A percentile compares a stretch with the other conserved stretches of the same genome.
Evolutionary conservation across 2,888 invertebrate species (phyloP).

Genomic region (Cantharis nigra): DNA sequence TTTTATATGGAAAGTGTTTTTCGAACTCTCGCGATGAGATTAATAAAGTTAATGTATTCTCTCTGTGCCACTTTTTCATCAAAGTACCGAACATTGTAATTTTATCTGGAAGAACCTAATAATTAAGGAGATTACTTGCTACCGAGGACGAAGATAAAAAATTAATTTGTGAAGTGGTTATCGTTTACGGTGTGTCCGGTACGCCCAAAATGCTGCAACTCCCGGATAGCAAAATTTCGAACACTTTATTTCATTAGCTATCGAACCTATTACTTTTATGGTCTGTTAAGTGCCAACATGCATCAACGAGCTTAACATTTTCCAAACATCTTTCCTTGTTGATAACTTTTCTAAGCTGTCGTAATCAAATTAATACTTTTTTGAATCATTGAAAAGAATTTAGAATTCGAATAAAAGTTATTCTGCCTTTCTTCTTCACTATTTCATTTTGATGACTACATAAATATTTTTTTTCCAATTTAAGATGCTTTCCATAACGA

Average conservation of each 20-base stretch:
- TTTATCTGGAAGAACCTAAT: slow-evolving; percentile 2
- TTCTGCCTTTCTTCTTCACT: background rate
- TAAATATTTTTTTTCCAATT: background rate
- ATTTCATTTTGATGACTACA: background rate
- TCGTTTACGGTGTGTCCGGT: slow-evolving; percentile 20
- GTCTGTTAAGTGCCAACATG: slow-evolving; percentile 10
- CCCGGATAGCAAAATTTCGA: slow-evolving; percentile 17
- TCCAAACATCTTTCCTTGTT: background rate
- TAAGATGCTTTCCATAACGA: background rate
- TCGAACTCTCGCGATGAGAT: background rate
- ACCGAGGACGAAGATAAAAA: slow-evolving; percentile 18
- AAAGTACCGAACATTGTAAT: background rate
- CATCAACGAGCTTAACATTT: background rate
- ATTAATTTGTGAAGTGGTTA: slow-evolving; percentile 19
- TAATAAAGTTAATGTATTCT: background rate
- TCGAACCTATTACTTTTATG: slow-evolving; percentile 30
- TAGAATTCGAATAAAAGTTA: background rate
- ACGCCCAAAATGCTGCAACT: slow-evolving; percentile 20
- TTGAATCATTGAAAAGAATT: background rate
- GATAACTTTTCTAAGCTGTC: background rate
- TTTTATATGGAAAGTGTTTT: background rate
- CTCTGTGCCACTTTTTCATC: background rate
- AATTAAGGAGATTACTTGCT: slow-evolving; percentile 15
- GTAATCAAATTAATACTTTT: background rate
- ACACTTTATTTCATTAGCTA: slow-evolving; percentile 29